Base-by-base conservation (phyloP, 2,113 vertebrate species). In the Acrocephalus arundinaceus region DNA sequence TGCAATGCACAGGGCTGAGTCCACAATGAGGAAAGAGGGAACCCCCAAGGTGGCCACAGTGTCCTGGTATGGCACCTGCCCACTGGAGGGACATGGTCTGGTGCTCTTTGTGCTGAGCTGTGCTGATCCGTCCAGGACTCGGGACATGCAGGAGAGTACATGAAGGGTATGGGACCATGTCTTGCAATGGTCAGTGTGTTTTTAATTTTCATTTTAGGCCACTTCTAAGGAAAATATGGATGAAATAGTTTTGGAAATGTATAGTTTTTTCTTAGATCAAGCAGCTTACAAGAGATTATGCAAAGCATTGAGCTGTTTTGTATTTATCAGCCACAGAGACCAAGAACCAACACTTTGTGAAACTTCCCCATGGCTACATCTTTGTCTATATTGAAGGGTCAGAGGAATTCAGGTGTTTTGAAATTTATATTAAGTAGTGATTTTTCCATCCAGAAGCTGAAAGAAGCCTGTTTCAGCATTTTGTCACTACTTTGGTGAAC, bases 401-500 rank as follows among this genome's bases (percentile, higher is more conserved):
- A 73, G 58, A 75, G 6, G 11, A 81, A 62, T 28, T 48, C 5
- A 61, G 61, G 5, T 33, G 15, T 35, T 87, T 89, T 82, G 25
- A 82, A 79, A 23, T 58, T 91, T 83, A 58, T 76, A 43, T 39
- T 62, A 70, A 66, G 28, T 3, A 72, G 20, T 15, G 7, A 58
- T 58, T 76, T 87, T 88, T 84, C 63, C 25, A 55, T 43, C 8
- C 31, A 67, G 87, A 74, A 84, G 43, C 27, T 45, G 39, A 81
- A 93, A 55, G 41, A 84, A 84, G 27, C 4, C 18, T 51, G 41
- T 80, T 91, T 79, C n/a, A 80, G 33, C 7, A 62, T 93, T 94
- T 85, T 89, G 30, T 58, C 43, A 83, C 27, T 93, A 21, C 46
- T 94, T 87, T 85, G 63, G 71, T 75, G 84, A 88, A 67, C 12